Evolutionary conservation across 2,113 vertebrate species (phyloP), one percentile per base, ranked within the genome.

Genomic region (Rhinogobius similis): DNA sequence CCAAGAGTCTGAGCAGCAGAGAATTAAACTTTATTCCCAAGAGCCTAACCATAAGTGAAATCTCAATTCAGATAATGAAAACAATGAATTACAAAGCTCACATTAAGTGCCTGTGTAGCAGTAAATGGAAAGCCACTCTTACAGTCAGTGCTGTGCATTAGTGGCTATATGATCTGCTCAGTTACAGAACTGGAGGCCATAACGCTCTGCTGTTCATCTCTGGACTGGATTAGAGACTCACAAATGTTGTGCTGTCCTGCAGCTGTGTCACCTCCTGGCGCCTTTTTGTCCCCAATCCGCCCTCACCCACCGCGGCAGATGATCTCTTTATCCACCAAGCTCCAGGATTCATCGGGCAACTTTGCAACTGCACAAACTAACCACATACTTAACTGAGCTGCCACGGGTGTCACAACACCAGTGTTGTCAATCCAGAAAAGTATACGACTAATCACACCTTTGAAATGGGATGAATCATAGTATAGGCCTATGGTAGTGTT

Each of bases 261-360:
- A 71, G 70, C 39, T 63, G 29, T 26, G 24, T 75, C 62, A 65
- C 69, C 56, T 73, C 56, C 59, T 41, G 48, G 66, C 46, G 36
- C 21, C 24, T 62, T 63, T 1, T 4, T 41, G 73, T 72, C 73
- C 53, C 62, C 23, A 18, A 27, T 65, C 46, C 2, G 0, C 52
- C 61, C 68, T 63, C 21, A 27, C 20, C 58, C 10, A 13, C 56
- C 27, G 53, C 12, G 11, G 7, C 52, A 26, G n/a, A 66, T 23
- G 67, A 66, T 70, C 61, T 58, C 39, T 64, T 62, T 62, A 73
- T 72, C 62, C 70, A 24, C 21, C 16, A 29, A 65, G 71, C 71
- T 0, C 55, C 44, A 75, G 41, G 41, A 71, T 62, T 76, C 46
- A 48, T 21, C 1, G 0, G 44, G 58, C 53, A 79, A 73, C 68